These are phyloP conservation scores for Ichneumoninae sp. DNA, from an alignment of 2,888 invertebrate genomes.

Conservation along the genomic window DNA sequence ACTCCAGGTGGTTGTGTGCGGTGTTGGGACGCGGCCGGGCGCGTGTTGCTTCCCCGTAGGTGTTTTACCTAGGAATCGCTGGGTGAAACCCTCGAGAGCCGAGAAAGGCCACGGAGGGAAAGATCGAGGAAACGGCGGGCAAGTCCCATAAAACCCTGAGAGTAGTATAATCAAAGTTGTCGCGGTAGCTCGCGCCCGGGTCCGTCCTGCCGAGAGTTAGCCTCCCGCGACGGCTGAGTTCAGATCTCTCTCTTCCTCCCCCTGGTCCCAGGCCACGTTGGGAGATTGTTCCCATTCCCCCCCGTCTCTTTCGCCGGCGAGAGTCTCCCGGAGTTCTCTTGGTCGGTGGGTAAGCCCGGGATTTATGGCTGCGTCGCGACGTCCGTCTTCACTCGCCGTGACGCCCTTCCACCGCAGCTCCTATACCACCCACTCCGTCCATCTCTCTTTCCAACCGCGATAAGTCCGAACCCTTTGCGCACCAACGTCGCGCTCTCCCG, in stretches of 20 bases:
- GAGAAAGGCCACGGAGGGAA: slow-evolving; percentile 48
- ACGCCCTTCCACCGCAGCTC: slow-evolving; percentile 80
- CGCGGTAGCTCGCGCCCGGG: slow-evolving; percentile 69
- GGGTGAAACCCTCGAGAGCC: background rate
- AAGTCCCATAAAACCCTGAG: slow-evolving; percentile 73
- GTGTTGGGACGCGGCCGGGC: background rate
- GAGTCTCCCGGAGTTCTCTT: slow-evolving; percentile 70
- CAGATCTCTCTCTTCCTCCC: slow-evolving; percentile 37
- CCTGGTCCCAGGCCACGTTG: slow-evolving; percentile 6
- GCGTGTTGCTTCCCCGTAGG: background rate
- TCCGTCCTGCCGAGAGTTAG: slow-evolving; percentile 78
- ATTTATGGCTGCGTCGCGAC: slow-evolving; percentile 84
- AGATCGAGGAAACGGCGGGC: slow-evolving; percentile 59
- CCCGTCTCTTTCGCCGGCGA: slow-evolving; percentile 39
- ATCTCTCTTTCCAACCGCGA: slow-evolving; percentile 68
- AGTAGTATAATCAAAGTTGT: slow-evolving; percentile 81
- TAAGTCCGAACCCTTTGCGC: slow-evolving; percentile 72
- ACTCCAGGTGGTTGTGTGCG: slow-evolving; percentile 5
- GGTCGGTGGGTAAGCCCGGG: slow-evolving; percentile 82
- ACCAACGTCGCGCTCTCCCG: slow-evolving; percentile 42
- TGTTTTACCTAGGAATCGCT: slow-evolving; percentile 8
- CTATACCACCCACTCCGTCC: slow-evolving; percentile 44
- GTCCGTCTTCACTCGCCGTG: slow-evolving; percentile 85
- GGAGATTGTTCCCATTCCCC: slow-evolving; percentile 35
- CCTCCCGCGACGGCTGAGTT: slow-evolving; percentile 78